Base-by-base conservation (phyloP, 1,140 invertebrate species). In the Aphaenogaster ashmeadi region DNA sequence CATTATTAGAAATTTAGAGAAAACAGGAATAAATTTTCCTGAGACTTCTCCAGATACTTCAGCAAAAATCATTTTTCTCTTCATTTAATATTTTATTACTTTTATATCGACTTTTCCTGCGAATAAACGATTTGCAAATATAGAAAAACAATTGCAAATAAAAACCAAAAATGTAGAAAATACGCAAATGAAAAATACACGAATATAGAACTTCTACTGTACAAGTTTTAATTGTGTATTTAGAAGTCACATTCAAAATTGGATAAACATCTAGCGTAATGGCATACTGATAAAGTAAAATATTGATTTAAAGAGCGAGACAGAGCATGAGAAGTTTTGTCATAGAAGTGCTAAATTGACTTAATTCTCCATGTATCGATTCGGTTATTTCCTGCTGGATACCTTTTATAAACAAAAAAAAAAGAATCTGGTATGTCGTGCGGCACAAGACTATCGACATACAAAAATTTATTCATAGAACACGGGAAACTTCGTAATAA, bases 381-480 rank as follows among this genome's bases (percentile, higher is more conserved):
- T 62, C 8, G 2, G 11, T 33, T 18, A 27, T 11, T 13, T 18
- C 50, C 18, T 13, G 15, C 27, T 60, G 38, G 21, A 60, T 11
- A 21, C 21, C 11, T 47, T 13, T 33, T n/a, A 13, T 15, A 78
- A 41, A 38, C n/a, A 5, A 36, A 36, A 54, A 21, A 21, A 27
- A 41, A 13, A 9, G 2, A 75, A 52, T 5, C 50, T 74, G 50
- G 1, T 15, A 18, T 7, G 5, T 56, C 5, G 9, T 15, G 11
- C 52, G 8, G 7, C 7, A 13, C 6, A 56, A 27, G 15, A 41
- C 5, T 21, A 44, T 44, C 71, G 15, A 44, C 21, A 2, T 27
- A 33, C 9, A 15, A 18, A 78, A 78, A 21, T 67, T 50, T 79
- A 67, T 66, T 79, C 77, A 67, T 36, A 38, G 77, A 79, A 6